These are phyloP conservation scores for Hirudinaria manillensis DNA, from an alignment of 2,888 invertebrate genomes.

Conservation along the genomic window DNA sequence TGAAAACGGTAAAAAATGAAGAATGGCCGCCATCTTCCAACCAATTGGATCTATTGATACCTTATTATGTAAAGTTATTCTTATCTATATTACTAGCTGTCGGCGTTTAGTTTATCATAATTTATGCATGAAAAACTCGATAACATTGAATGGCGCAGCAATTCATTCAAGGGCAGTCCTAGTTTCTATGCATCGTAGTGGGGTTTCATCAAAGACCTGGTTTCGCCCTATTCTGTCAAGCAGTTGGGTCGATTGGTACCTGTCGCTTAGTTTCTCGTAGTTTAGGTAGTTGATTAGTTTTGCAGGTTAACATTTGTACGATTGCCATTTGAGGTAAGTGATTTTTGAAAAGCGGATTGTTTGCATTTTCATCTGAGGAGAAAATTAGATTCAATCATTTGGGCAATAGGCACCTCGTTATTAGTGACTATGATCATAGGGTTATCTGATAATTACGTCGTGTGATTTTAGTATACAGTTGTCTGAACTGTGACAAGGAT, in stretches of 20 bases:
- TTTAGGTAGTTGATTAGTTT: slow-evolving; percentile 14
- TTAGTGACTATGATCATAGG: too few relatives aligned
- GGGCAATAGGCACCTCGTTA: too few relatives aligned
- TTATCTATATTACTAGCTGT: not conserved
- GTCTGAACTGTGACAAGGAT: too few relatives aligned
- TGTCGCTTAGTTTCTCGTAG: slow-evolving; percentile 6
- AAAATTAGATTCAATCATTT: too few relatives aligned
- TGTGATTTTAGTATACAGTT: too few relatives aligned
- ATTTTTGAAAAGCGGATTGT: not conserved
- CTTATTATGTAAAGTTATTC: slow-evolving; percentile 1
- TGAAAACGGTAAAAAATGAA: not conserved
- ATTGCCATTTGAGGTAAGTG: slow-evolving; percentile 10
- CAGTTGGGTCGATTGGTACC: not conserved
- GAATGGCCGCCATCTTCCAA: not conserved
- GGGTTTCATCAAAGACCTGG: not conserved
- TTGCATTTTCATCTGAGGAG: not conserved
- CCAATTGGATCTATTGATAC: not conserved
- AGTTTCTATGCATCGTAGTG: not conserved
- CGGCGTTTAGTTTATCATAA: not conserved
- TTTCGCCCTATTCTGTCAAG: not conserved
- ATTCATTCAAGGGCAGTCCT: slow-evolving; percentile 18
- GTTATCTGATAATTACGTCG: too few relatives aligned
- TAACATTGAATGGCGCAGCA: slow-evolving; percentile 13
- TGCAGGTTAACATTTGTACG: not conserved
- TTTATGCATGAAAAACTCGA: slow-evolving; percentile 10